Conservation (phyloP, 2,113 vertebrate species). For the Mobula hypostoma region DNA sequence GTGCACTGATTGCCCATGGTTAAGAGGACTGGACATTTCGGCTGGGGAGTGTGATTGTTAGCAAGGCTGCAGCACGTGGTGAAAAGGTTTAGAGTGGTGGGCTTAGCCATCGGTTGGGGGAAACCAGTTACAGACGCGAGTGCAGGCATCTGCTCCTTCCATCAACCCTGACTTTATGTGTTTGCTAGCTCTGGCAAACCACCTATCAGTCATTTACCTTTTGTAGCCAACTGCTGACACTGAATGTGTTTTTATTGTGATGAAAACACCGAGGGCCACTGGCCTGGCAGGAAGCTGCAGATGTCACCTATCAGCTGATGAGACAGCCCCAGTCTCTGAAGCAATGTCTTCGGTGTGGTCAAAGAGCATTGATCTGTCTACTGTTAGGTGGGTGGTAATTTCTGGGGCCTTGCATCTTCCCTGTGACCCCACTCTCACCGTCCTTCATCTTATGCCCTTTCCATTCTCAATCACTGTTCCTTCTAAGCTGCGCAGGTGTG, state of each 20-base stretch:
- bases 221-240: neutral
- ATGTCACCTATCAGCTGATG: neutral
- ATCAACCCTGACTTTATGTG: neutral
- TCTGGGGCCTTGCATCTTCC: neutral
- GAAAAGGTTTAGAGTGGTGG: neutral
- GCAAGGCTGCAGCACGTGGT: neutral
- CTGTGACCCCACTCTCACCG: neutral
- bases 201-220: neutral
- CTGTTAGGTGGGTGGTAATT: neutral
- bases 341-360: neutral
- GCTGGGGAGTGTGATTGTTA: neutral
- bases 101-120: neutral
- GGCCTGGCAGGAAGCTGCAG: neutral
- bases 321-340: neutral
- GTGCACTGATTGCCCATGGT: neutral
- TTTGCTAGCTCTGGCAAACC: neutral
- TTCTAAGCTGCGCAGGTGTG: too few relatives aligned
- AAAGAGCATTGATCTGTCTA: neutral
- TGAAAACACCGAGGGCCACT: neutral
- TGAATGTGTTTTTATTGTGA: neutral
- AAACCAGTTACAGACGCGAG: neutral
- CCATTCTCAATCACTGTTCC: neutral
- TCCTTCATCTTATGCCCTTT: neutral
- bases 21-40: neutral
- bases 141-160: neutral